Percentiles rank a stretch among this genome's conserved stretches.
Evolutionary conservation across 1,140 invertebrate genomes (phyloP).

Genomic region (Halyomorpha halys): DNA sequence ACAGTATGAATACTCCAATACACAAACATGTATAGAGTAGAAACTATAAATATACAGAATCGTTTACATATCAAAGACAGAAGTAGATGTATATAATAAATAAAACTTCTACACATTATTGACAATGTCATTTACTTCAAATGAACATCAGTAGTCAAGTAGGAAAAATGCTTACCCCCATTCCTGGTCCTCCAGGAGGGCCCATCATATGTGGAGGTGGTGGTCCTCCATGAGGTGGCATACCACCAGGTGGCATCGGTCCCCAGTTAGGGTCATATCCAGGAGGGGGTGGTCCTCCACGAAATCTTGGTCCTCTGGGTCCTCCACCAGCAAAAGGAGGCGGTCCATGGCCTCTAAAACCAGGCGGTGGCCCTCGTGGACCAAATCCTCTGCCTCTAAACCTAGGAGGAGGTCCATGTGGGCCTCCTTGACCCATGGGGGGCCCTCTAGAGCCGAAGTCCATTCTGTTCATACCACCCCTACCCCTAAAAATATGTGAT

Average conservation of each 20-base stretch:
- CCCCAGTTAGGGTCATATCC: constrained; percentile 48
- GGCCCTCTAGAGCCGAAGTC: constrained; percentile 34
- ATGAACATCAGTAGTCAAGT: too few species aligned
- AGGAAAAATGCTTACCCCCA: constrained; percentile 29
- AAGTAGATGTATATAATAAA: too few species aligned
- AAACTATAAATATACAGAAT: too few species aligned
- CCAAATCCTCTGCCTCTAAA: constrained; percentile 50
- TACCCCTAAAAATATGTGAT: constrained; percentile 27
- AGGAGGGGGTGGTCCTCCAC: constrained; percentile 37
- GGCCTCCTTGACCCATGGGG: constrained; percentile 35
- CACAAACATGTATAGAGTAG: too few species aligned
- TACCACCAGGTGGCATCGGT: constrained; percentile 35
- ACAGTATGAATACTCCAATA: too few species aligned
- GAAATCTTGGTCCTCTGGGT: constrained; percentile 37
- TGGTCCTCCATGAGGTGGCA: constrained; percentile 41
- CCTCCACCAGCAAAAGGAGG: constrained; percentile 34
- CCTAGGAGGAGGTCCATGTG: constrained; percentile 36
- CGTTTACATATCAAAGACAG: too few species aligned
- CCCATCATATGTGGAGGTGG: constrained; percentile 45
- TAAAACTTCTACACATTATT: too few species aligned
- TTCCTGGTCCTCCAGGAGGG: constrained; percentile 35
- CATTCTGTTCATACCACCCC: constrained; percentile 30
- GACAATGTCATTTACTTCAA: too few species aligned
- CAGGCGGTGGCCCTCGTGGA: constrained; percentile 45
- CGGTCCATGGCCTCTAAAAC: constrained; percentile 41